Conservation (phyloP, 2,797 vertebrate genomes). For the Pangasius mekongensis region DNA sequence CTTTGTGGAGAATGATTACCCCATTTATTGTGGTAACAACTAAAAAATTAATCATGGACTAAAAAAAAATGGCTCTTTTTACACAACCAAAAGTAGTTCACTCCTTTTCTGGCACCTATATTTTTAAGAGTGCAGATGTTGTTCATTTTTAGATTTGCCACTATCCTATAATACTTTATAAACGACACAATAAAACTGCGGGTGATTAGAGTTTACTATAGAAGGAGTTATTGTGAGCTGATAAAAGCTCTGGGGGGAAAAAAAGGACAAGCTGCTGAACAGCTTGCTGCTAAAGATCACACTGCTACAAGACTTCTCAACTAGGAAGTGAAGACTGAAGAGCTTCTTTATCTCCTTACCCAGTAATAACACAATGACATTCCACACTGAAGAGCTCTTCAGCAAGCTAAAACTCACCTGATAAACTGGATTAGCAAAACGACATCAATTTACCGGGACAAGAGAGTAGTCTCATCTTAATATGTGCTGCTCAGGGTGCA, state of each 20-base stretch:
- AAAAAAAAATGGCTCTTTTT: neutral
- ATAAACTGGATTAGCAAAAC: neutral
- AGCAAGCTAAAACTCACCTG: neutral
- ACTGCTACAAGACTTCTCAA: neutral
- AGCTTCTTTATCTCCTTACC: neutral
- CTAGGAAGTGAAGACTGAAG: neutral
- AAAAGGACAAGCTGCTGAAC: neutral
- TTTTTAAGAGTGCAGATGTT: neutral
- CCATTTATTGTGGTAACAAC: neutral
- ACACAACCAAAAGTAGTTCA: neutral
- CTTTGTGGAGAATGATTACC: neutral
- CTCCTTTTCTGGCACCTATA: neutral
- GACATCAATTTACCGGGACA: neutral
- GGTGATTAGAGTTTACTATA: neutral
- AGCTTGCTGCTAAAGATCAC: neutral
- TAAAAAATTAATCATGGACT: neutral
- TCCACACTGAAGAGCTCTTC: neutral
- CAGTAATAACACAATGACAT: neutral
- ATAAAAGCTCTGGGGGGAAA: neutral
- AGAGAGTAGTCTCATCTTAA: neutral
- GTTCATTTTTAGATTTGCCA: neutral
- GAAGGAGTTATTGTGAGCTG: neutral
- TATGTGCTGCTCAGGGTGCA: neutral
- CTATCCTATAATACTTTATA: neutral
- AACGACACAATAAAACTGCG: neutral